Evolutionary conservation across 2,113 vertebrate species (phyloP), one percentile per base, ranked within the genome.

Genomic region (Hyperopisus bebe): DNA sequence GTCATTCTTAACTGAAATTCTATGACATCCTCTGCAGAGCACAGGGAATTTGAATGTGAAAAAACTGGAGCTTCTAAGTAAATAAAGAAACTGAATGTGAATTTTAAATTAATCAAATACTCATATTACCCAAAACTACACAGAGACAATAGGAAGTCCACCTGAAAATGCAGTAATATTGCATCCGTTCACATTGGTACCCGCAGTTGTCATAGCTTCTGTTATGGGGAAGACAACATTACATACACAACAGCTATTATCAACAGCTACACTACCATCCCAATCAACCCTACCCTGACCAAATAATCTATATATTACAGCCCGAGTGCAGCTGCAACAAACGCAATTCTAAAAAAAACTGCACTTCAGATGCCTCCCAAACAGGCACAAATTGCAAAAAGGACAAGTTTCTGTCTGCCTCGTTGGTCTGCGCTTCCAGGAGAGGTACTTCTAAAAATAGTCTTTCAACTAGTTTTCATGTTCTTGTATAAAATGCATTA

Each of bases 401-500:
- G 15, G 15, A 87, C 6, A 53, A 17, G 27, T 35, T 51, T 53
- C 50, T 87, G n/a, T 50, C 85, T 87, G 80, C 39, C 80, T 46
- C 80, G 13, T 24, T n/a, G 44, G 80, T 84, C 44, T 47, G 47
- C 8, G 50, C 85, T 87, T 84, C 35, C 27, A 87, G 13, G 48
- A 53, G 48, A 87, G 85, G 50, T 53, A 21, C 27, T 39, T 87
- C 48, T 51, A 53, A 53, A 87, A 87, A 87, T 86, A 86, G 46
- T 27, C 11, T 86, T 80, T 80, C 44, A 87, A 53, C 84, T 87
- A 35, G 27, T 87, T 87, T 51, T 53, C 47, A 35, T 87, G 47
- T 39, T 87, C 82, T 84, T 84, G 82, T 84, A 84, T 53, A 55
- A 87, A 87, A 53, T 35, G 85, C 50, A 84, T 84, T 84, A 47